Base-by-base conservation (phyloP, 1,140 invertebrate genomes). In the Paralvinella palmiformis region DNA sequence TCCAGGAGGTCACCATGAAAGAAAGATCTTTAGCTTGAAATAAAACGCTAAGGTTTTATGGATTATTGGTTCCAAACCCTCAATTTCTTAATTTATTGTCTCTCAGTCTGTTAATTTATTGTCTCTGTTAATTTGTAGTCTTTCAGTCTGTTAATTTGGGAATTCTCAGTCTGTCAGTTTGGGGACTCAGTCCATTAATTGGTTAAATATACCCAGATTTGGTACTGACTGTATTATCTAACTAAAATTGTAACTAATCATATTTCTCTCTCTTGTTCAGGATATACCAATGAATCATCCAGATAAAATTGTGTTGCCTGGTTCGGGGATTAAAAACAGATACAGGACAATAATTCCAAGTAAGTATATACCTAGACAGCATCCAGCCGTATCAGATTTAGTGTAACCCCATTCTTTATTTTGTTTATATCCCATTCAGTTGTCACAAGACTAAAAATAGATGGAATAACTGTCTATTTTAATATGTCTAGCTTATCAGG, bases 251-350 rank as follows among this genome's bases (percentile, higher is more conserved):
- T 52, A 44, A 44, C n/a, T 13, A 44, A 44, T 44, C 13, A 44
- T 44, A 44, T 44, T 44, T 44, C 0, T 15, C 0, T 15, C 2
- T 3, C 20, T 56, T 20, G 20, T 71, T 24, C 59, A 82, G 80
- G 91, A 94, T 78, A 88, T 96, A 67, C 92, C 92, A 0, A 85
- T 90, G 32, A 96, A 96, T 79, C 87, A 91, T 68, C 90, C 92
- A 62, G 91, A 94, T 69, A 90, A 91, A 73, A 86, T 91, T 4
- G 87, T 89, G 72, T 88, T 94, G 3, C 89, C 88, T 56, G 92
- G 92, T 3, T 91, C 89, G n/a, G 89, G 91, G 65, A 85, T 87
- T 20, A 93, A 93, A 79, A 96, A 96, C 79, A 85, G 92, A 68
- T 96, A 96, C 75, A 87, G 88, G 73, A 88, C 89, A 0, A 91